Evolutionary conservation across 2,888 invertebrate genomes (phyloP).

Genomic region (Euproctis similis): DNA sequence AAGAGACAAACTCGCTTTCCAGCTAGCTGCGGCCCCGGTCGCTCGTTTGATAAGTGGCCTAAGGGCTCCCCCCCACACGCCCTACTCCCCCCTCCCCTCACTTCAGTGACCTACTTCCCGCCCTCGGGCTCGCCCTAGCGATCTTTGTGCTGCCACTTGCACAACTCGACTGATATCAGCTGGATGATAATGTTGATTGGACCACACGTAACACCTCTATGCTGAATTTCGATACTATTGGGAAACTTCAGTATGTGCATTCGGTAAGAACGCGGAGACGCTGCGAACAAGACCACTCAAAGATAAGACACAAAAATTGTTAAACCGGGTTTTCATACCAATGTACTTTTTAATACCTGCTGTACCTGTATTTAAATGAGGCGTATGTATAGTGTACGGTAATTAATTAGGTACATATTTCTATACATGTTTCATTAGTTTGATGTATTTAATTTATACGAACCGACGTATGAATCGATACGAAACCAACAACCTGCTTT

Average conservation of each 20-base stretch:
- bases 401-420: no score
- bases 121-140: slow-evolving; percentile 63
- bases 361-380: no score
- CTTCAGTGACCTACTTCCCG: slow-evolving; percentile 51
- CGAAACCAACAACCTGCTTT: no score
- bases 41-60: slow-evolving; percentile 67
- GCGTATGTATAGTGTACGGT: no score
- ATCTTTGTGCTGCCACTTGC: slow-evolving; percentile 71
- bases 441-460: no score
- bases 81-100: slow-evolving; percentile 52
- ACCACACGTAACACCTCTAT: slow-evolving; percentile 33
- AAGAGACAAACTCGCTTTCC: slow-evolving; percentile 63
- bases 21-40: slow-evolving; percentile 43
- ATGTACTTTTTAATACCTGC: no score
- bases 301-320: no score
- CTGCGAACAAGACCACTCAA: no score
- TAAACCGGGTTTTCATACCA: no score
- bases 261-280: no score
- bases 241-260: slow-evolving; percentile 31
- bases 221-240: slow-evolving; percentile 36
- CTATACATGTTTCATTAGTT: no score
- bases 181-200: slow-evolving; percentile 58
- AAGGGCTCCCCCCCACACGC: slow-evolving; percentile 67
- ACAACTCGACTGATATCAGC: slow-evolving; percentile 67
- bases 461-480: no score